Base-by-base conservation (phyloP, 2,113 vertebrate species). In the Nannobrachium achirus region DNA sequence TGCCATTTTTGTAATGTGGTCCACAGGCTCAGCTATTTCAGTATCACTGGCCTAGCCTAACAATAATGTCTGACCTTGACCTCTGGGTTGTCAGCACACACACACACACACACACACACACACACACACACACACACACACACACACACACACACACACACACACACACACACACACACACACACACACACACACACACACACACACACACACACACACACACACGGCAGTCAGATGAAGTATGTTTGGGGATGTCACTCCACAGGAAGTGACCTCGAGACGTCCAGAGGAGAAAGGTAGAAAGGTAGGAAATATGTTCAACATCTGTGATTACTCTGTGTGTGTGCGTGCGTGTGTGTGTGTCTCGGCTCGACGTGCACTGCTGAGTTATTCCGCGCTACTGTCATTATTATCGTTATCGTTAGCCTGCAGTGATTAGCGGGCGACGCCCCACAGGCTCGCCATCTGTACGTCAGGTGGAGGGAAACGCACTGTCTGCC, bases 401-500 rank as follows among this genome's bases (percentile, higher is more conserved):
- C 68, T 4, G 44, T 71, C 64, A 59, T 76, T 78, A 71, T 75
- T 66, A 69, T 76, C 50, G 5, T 78, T 70, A 78, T 73, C 66
- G 73, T 76, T 63, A 74, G 66, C 70, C 63, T 55, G 69, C 62
- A 11, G 69, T 50, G 56, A 74, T 82, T 55, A 72, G 41, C 73
- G 68, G 53, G 52, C 8, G 59, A 63, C 66, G n/a, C 63, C 78
- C 74, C 44, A 62, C 77, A 42, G 79, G 56, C 69, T 10, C 55
- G 61, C 71, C 79, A 80, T 80, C 75, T 80, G 81, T 73, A 76
- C 79, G 75, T 76, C 75, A 84, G 79, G 76, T 76, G 63, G 19
- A 80, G 80, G 81, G 73, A 73, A 13, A 84, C 76, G 65, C 41
- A 64, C 14, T 19, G 62, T 42, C 49, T 57, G 19, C 20, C 46